A percentile compares a stretch with the other conserved stretches of the same genome.
Evolutionary conservation across 1,140 invertebrate species (phyloP).

Genomic region (Geopemphigus sp.): DNA sequence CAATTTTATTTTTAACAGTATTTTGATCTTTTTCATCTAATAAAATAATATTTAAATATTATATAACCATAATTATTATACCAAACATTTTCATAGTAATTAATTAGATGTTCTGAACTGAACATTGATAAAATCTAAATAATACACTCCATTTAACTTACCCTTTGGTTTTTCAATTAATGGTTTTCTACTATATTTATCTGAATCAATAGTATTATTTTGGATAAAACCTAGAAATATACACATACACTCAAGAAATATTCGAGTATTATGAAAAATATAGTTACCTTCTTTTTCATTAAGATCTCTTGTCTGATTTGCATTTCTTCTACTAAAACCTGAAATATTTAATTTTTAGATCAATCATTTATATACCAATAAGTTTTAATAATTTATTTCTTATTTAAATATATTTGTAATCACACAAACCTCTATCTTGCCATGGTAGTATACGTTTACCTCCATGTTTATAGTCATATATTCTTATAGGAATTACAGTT

Average conservation of each 20-base stretch:
- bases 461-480: constrained; percentile 45
- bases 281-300: constrained; percentile 13
- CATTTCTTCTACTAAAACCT: constrained; percentile 44
- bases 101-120: too few relatives aligned
- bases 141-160: neutral
- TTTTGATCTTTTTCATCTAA: neutral
- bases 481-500: constrained; percentile 34
- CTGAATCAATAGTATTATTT: neutral
- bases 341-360: neutral
- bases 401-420: neutral
- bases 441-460: constrained; percentile 42
- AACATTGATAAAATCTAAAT: too few relatives aligned
- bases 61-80: neutral
- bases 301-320: neutral
- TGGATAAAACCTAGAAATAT: neutral
- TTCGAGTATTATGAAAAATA: neutral
- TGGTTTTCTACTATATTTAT: neutral
- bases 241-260: neutral
- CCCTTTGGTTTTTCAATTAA: neutral
- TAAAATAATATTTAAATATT: neutral
- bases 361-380: neutral
- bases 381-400: too few relatives aligned
- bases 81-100: too few relatives aligned
- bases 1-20: neutral
- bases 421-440: constrained; percentile 45